phyloP scores from a whole-genome alignment of 2,888 invertebrate species.

The Pseudolycoriella hygida region DNA sequence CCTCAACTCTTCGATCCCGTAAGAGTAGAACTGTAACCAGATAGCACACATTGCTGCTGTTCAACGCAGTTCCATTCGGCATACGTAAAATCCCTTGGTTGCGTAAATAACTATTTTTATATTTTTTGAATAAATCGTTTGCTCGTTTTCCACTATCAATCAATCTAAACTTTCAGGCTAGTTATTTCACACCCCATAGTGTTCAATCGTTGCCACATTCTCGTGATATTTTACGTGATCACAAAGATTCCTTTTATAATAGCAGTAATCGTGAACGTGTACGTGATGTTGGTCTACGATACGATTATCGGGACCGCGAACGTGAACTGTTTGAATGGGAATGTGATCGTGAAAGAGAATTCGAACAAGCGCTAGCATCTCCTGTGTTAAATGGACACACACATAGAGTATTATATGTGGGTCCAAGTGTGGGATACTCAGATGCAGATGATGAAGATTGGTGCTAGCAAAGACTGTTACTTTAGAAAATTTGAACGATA shows the following conservation, averaged over 20 bases:
- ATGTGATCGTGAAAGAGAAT: conserved; percentile 27
- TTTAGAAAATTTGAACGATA: no score
- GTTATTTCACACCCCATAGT: conserved; percentile 32
- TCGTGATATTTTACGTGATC: conserved; percentile 29
- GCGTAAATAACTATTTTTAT: no score
- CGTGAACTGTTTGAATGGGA: conserved; percentile 28
- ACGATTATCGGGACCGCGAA: conserved; percentile 28
- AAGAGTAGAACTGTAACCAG: no score
- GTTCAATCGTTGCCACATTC: conserved; percentile 32
- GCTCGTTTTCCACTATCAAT: conserved; percentile 30
- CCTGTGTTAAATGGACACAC: conserved; percentile 84
- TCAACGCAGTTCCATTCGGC: no score
- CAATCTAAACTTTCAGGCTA: conserved; percentile 16
- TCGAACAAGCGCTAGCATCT: conserved; percentile 64
- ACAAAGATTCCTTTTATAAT: conserved; percentile 28
- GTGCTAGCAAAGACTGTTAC: conserved; percentile 49
- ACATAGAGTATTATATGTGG: conserved; percentile 34
- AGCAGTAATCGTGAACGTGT: conserved; percentile 28
- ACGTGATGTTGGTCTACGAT: conserved; percentile 27
- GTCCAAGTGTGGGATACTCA: conserved; percentile 45
- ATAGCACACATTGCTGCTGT: no score
- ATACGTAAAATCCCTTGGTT: no score
- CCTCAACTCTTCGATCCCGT: no score
- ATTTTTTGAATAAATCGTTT: no score
- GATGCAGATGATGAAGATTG: conserved; percentile 77